Percentiles rank a stretch among this genome's conserved stretches.
Evolutionary conservation across 2,888 invertebrate species (phyloP).

Genomic region (Tipula vernalis): DNA sequence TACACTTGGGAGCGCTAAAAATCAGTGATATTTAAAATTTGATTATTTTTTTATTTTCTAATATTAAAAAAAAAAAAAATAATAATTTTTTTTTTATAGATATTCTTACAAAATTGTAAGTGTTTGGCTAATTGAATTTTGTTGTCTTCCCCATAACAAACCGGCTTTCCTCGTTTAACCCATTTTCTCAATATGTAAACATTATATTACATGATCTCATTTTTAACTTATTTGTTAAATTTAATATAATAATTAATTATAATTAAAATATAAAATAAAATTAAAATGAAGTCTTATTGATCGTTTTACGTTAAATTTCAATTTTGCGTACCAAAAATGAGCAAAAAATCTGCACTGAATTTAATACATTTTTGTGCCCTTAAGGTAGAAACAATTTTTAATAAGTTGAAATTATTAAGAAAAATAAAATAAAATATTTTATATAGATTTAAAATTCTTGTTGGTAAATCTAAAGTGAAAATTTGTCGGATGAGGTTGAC

Average conservation of each 20-base stretch:
- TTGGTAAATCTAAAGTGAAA: neutral
- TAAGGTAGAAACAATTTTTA: neutral
- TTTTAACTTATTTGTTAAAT: neutral
- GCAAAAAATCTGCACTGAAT: neutral
- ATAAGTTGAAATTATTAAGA: neutral
- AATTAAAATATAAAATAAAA: neutral
- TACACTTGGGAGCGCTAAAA: constrained; percentile 9
- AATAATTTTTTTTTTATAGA: neutral
- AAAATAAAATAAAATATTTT: neutral
- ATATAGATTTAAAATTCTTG: neutral
- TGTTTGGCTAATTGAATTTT: neutral
- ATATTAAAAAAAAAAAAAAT: neutral
- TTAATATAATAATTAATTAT: neutral
- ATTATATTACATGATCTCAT: neutral
- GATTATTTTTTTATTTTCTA: neutral
- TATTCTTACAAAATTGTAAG: neutral
- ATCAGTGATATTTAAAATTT: constrained; percentile 14
- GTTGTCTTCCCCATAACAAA: neutral
- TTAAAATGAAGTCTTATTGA: neutral
- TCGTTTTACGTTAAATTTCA: constrained; percentile 4
- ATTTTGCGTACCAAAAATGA: neutral
- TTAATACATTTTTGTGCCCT: neutral
- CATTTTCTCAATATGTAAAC: neutral
- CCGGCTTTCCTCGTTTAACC: neutral
- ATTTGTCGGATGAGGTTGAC: neutral